Conservation (phyloP, 2,113 vertebrate genomes). For the Brachirus orientalis region DNA sequence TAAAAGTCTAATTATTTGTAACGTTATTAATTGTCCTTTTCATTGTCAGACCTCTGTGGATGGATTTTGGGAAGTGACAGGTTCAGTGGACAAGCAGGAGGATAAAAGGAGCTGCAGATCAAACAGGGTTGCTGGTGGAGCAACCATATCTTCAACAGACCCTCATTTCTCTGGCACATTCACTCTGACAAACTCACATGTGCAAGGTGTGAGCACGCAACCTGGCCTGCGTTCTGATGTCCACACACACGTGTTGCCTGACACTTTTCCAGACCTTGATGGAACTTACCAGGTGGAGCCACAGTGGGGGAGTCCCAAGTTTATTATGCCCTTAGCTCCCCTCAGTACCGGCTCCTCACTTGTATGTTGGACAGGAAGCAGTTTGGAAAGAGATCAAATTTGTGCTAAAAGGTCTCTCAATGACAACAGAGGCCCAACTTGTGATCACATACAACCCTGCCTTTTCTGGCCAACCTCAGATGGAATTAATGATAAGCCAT, state of each 20-base stretch:
- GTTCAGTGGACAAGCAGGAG: slow-evolving; percentile 17
- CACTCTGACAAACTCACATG: slow-evolving; percentile 8
- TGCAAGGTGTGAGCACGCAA: slow-evolving; percentile 31
- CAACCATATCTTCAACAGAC: slow-evolving; percentile 7
- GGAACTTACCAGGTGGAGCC: slow-evolving; percentile 33
- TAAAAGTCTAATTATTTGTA: no score
- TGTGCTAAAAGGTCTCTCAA: slow-evolving; percentile 37
- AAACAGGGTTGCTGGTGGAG: slow-evolving; percentile 17
- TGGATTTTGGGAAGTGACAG: slow-evolving; percentile 61
- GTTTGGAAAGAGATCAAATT: slow-evolving; percentile 60
- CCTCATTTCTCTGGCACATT: neutral
- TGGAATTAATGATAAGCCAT: slow-evolving; percentile 32
- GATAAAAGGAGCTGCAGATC: slow-evolving; percentile 27
- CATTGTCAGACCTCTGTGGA: slow-evolving; percentile 49
- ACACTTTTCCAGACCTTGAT: slow-evolving; percentile 41
- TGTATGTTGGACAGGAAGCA: slow-evolving; percentile 23
- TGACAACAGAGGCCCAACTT: slow-evolving; percentile 37
- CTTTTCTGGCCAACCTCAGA: slow-evolving; percentile 21
- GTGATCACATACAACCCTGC: slow-evolving; percentile 34
- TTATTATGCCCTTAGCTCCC: slow-evolving; percentile 75
- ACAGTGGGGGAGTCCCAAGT: slow-evolving; percentile 38
- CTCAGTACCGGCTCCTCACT: slow-evolving; percentile 44
- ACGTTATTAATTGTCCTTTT: slow-evolving; percentile 21
- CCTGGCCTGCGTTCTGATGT: slow-evolving; percentile 18
- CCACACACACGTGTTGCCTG: slow-evolving; percentile 12